Conservation (phyloP, 2,797 vertebrate species). For the Nothura maculosa region DNA sequence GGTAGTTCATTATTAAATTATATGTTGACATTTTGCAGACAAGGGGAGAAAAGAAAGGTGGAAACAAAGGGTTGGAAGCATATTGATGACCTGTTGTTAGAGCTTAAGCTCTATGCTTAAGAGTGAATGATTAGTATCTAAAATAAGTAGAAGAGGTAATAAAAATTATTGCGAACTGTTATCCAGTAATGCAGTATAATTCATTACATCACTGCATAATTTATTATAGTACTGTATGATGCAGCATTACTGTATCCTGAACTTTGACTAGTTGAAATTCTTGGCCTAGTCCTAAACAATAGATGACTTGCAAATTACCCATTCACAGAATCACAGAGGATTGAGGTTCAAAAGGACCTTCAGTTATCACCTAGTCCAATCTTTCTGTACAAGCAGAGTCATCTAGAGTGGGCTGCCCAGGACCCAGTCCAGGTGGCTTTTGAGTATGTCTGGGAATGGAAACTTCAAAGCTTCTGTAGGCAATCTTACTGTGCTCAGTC, state of each 20-base stretch:
- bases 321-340: background rate
- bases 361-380: background rate
- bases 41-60: background rate
- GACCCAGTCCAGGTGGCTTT: background rate
- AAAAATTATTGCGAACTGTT: slow-evolving; percentile 1
- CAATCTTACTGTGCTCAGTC: background rate
- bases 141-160: background rate
- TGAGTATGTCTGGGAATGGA: background rate
- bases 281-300: background rate
- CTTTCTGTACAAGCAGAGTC: background rate
- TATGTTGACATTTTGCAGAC: slow-evolving; percentile 23
- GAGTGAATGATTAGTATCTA: background rate
- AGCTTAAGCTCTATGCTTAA: background rate
- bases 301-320: background rate
- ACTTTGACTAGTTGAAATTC: background rate
- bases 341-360: background rate
- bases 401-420: background rate
- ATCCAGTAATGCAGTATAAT: background rate
- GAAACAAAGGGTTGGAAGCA: background rate
- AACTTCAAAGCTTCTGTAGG: background rate
- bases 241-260: background rate
- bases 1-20: slow-evolving; percentile 36
- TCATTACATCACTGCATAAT: background rate
- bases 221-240: background rate
- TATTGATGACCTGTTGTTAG: background rate